Percentiles rank a stretch among this genome's conserved stretches.
Evolutionary conservation across 2,113 vertebrate species (phyloP).

Genomic region (Lepidothrix coronata): DNA sequence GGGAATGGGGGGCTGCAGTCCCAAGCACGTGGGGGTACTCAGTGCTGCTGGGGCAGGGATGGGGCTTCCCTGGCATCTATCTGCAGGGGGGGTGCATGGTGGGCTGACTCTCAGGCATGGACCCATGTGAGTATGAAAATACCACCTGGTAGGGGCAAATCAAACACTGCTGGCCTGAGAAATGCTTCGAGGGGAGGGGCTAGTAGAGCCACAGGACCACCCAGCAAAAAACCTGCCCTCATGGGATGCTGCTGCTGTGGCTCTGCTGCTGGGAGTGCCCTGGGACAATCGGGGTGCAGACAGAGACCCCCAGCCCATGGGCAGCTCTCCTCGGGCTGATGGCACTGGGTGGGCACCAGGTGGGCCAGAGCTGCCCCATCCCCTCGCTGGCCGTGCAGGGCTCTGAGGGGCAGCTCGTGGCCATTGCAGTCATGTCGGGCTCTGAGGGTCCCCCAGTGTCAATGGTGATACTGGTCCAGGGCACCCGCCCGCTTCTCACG

Average conservation of each 20-base stretch:
- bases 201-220: background rate
- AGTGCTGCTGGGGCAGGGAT: background rate
- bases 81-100: accelerated
- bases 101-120: background rate
- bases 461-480: background rate
- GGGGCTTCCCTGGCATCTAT: background rate
- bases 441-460: background rate
- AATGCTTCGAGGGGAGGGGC: background rate
- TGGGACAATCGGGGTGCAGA: background rate
- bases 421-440: accelerated
- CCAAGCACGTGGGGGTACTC: background rate
- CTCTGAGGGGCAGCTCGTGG: accelerated
- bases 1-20: background rate
- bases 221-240: background rate
- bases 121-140: accelerated
- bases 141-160: background rate
- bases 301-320: background rate
- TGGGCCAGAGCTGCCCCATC: accelerated
- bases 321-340: background rate
- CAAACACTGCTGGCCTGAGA: background rate
- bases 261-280: background rate
- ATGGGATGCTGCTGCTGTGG: background rate
- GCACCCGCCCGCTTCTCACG: accelerated
- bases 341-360: background rate
- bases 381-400: accelerated